Conservation (phyloP, 2,888 invertebrate genomes). For the Brenthis ino region DNA sequence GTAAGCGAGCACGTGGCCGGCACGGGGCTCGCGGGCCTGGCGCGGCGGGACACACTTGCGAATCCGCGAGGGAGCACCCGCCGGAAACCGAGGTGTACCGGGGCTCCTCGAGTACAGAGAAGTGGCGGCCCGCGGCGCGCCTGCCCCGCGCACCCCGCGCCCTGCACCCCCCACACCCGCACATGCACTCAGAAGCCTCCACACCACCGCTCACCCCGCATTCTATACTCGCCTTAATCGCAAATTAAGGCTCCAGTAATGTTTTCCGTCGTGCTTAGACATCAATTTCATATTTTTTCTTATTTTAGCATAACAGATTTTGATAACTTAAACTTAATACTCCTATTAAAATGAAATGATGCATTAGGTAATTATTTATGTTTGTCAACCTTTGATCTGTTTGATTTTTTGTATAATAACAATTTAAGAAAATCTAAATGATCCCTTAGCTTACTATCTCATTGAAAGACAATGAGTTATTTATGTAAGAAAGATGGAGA, state of each 20-base stretch:
- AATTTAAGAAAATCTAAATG: no score
- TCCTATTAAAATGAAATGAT: background rate
- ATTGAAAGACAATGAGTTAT: no score
- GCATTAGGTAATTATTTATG: no score
- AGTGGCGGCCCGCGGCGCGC: constrained; percentile 78
- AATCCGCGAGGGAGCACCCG: constrained; percentile 76
- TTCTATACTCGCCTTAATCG: constrained; percentile 81
- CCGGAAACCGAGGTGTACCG: constrained; percentile 82
- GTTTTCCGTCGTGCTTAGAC: constrained; percentile 77
- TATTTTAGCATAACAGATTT: constrained; percentile 41
- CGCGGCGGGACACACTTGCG: constrained; percentile 60
- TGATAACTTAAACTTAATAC: background rate
- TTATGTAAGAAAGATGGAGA: no score
- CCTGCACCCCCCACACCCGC: constrained; percentile 56
- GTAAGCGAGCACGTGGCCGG: constrained; percentile 67
- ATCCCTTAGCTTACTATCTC: no score
- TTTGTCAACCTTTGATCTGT: no score
- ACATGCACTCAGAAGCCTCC: constrained; percentile 78
- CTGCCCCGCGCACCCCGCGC: constrained; percentile 58
- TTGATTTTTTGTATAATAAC: no score
- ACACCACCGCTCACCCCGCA: constrained; percentile 78
- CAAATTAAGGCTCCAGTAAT: constrained; percentile 79
- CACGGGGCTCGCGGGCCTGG: constrained; percentile 70
- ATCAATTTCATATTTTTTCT: constrained; percentile 77
- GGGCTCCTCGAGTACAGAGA: constrained; percentile 80